These are phyloP conservation scores for Calycopis cecrops DNA, from an alignment of 1,140 invertebrate species.

Conservation along the genomic window DNA sequence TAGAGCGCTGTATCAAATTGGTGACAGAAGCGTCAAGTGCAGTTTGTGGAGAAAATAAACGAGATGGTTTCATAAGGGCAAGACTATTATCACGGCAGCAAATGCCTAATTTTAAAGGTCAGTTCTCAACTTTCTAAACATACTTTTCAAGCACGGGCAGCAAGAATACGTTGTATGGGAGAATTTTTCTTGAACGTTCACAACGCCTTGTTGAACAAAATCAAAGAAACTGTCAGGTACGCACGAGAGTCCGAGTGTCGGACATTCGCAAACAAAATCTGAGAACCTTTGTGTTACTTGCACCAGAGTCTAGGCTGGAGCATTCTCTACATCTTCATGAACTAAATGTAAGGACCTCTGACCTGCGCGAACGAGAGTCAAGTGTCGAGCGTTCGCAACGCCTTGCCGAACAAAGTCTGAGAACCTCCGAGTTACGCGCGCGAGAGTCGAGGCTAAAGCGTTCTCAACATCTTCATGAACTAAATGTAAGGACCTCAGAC, in stretches of 20 bases:
- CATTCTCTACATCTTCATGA: slow-evolving; percentile 20
- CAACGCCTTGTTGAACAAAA: slow-evolving; percentile 18
- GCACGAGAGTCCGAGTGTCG: slow-evolving; percentile 14
- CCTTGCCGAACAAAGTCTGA: slow-evolving; percentile 20
- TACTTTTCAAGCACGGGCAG: slow-evolving; percentile 23
- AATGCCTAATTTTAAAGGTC: slow-evolving; percentile 26
- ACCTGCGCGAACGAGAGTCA: slow-evolving; percentile 11
- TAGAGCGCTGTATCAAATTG: too few relatives aligned
- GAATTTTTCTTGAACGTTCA: slow-evolving; percentile 25
- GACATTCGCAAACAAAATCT: slow-evolving; percentile 20
- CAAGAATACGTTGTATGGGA: slow-evolving; percentile 24
- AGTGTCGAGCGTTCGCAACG: slow-evolving; percentile 19
- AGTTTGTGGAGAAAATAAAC: too few relatives aligned
- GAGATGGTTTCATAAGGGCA: too few relatives aligned
- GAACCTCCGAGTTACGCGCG: slow-evolving; percentile 18
- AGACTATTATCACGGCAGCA: too few relatives aligned
- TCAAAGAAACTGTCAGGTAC: slow-evolving; percentile 14
- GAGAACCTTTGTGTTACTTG: slow-evolving; percentile 16
- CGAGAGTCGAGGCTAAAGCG: slow-evolving; percentile 25
- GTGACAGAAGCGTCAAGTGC: too few relatives aligned
- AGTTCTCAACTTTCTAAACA: slow-evolving; percentile 28
- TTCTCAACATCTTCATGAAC: slow-evolving; percentile 18
- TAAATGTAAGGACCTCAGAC: slow-evolving; percentile 13
- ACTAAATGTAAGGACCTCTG: slow-evolving; percentile 16
- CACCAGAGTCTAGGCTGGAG: slow-evolving; percentile 23